Percentiles rank a stretch among this genome's conserved stretches.
Evolutionary conservation across 2,113 vertebrate species (phyloP).

Genomic region (Microtus oregoni): DNA sequence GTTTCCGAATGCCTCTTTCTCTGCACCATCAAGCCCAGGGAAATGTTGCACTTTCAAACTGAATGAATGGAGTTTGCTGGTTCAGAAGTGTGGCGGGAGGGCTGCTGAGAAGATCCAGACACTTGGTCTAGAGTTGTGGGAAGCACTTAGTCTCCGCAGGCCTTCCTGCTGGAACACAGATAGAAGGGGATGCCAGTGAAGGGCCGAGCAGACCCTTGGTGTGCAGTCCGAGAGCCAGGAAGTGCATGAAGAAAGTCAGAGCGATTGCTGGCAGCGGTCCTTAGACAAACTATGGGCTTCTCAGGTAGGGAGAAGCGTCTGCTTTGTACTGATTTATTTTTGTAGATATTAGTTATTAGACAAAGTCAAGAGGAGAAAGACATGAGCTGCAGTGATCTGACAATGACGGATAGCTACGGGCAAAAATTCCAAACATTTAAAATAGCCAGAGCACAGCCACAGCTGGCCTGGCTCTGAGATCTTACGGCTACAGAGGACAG

Average conservation of each 20-base stretch:
- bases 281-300: neutral
- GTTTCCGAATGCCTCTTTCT: neutral
- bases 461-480: neutral
- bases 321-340: neutral
- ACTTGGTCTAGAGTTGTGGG: neutral
- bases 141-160: neutral
- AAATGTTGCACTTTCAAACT: neutral
- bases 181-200: neutral
- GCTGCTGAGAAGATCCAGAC: neutral
- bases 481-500: neutral
- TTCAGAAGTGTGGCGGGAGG: neutral
- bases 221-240: neutral
- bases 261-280: neutral
- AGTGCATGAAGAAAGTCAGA: neutral
- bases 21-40: neutral
- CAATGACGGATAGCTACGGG: neutral
- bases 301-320: neutral
- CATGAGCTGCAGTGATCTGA: neutral
- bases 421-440: neutral
- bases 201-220: neutral
- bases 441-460: neutral
- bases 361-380: constrained; percentile 7
- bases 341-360: neutral
- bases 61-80: neutral
- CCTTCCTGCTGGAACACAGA: neutral